phyloP scores from a whole-genome alignment of 2,888 invertebrate species.

The Stramonita haemastoma region DNA sequence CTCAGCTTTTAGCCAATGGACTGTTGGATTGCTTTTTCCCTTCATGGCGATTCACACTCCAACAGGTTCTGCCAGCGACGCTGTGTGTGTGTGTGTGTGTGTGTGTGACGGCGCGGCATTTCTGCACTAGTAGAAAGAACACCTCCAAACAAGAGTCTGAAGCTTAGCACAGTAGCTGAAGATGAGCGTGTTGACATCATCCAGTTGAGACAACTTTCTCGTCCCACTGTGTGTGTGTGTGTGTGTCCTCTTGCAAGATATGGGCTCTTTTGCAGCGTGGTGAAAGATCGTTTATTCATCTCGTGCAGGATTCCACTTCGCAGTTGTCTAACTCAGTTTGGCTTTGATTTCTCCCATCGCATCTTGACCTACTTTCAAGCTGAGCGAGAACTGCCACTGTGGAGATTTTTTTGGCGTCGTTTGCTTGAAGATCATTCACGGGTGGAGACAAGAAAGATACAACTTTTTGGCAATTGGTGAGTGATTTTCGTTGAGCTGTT shows the following conservation, averaged over 20 bases:
- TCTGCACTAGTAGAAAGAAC: conserved; percentile 30
- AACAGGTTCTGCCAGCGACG: conserved; percentile 41
- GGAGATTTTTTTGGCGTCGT: conserved; percentile 5
- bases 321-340: not conserved
- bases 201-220: conserved; percentile 26
- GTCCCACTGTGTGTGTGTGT: not conserved
- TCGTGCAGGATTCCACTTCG: not conserved
- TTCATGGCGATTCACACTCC: conserved; percentile 42
- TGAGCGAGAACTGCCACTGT: not conserved
- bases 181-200: conserved; percentile 18
- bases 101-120: conserved; percentile 26
- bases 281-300: not conserved
- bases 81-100: not conserved
- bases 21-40: conserved; percentile 25
- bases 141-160: not conserved
- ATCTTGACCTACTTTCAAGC: conserved; percentile 44
- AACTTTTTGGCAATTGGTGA: not conserved
- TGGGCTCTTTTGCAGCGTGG: not conserved
- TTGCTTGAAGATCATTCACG: not conserved
- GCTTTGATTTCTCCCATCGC: conserved; percentile 17
- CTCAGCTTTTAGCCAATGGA: conserved; percentile 31
- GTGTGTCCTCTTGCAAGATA: not conserved
- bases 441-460: not conserved
- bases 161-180: not conserved
- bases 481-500: not conserved